These are phyloP conservation scores for Pluvialis apricaria DNA, from an alignment of 2,113 vertebrate genomes.

Conservation along the genomic window DNA sequence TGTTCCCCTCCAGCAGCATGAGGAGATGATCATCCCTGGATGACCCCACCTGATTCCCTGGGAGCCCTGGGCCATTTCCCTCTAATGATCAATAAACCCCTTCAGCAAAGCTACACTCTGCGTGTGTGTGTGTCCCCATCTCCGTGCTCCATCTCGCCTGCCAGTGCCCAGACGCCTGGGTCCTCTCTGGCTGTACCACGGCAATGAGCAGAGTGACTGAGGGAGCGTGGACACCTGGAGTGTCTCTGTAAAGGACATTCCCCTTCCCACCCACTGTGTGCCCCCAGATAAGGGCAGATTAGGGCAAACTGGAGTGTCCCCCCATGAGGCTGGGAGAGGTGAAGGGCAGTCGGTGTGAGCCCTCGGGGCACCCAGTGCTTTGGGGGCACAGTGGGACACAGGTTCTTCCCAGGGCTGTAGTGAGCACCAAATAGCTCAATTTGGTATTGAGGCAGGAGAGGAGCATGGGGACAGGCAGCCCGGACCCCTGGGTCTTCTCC, in stretches of 20 bases:
- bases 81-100: neutral
- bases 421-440: neutral
- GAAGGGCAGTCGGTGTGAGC: neutral
- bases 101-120: neutral
- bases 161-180: no score
- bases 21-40: neutral
- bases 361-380: neutral
- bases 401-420: neutral
- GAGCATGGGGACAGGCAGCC: no score
- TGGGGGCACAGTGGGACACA: neutral
- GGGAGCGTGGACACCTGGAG: neutral
- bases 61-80: neutral
- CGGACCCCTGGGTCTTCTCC: no score
- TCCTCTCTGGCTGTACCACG: neutral
- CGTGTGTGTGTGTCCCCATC: neutral
- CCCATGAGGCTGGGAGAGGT: neutral
- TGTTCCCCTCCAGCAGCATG: neutral
- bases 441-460: neutral
- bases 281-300: neutral
- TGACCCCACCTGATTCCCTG: neutral
- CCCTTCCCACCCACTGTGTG: neutral
- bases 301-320: neutral
- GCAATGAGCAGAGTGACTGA: neutral
- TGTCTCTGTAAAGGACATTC: neutral
- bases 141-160: neutral